Conservation (phyloP, 1,140 invertebrate species). For the Ctenoplectra terminalis region DNA sequence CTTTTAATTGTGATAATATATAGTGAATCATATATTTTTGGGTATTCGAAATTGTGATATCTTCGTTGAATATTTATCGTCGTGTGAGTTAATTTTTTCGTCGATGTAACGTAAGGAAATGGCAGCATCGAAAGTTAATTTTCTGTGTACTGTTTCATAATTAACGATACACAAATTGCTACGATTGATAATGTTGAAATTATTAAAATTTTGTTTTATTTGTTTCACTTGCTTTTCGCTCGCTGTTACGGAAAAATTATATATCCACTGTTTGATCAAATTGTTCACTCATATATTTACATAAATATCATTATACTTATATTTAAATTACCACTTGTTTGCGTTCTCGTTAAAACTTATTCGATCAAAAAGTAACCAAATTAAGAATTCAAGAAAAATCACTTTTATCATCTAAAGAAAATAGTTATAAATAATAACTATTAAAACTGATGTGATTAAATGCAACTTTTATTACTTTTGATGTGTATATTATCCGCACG, state of each 20-base stretch:
- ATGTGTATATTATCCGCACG: conserved; percentile 55
- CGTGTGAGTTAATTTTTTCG: conserved; percentile 59
- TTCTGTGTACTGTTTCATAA: background rate
- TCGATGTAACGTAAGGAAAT: conserved; percentile 64
- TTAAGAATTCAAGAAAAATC: too few species aligned
- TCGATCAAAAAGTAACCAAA: too few species aligned
- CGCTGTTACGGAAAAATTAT: too few species aligned
- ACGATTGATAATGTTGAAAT: background rate
- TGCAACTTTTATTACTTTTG: background rate
- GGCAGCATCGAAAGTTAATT: conserved; percentile 48
- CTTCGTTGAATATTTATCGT: conserved; percentile 7
- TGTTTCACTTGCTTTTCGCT: too few species aligned
- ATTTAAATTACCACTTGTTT: too few species aligned
- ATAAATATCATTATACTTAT: too few species aligned
- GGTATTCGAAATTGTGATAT: background rate
- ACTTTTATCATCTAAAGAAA: too few species aligned
- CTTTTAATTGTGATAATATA: background rate
- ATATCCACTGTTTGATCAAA: too few species aligned
- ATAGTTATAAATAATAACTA: too few species aligned
- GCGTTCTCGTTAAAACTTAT: too few species aligned
- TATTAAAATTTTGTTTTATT: too few species aligned
- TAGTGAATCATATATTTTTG: background rate
- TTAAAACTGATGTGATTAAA: background rate
- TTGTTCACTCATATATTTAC: too few species aligned
- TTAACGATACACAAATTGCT: background rate